Evolutionary conservation across 2,113 vertebrate species (phyloP).

Genomic region (Procapra przewalskii): DNA sequence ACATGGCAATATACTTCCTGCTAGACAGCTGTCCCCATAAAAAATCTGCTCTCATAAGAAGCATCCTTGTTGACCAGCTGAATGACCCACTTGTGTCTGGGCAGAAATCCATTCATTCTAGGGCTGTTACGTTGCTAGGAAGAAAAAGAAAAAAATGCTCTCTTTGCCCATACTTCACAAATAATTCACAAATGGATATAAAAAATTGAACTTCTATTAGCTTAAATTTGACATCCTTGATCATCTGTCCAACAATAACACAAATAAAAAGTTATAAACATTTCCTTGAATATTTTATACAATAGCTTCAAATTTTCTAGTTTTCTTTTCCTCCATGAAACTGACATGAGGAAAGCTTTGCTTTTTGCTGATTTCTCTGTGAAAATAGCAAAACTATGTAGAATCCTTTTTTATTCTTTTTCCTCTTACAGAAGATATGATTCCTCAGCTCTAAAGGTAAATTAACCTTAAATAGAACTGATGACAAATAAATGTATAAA

Average conservation of each 20-base stretch:
- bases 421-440: not conserved
- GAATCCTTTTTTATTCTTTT: not conserved
- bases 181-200: not conserved
- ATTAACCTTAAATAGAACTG: slow-evolving; percentile 45
- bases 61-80: slow-evolving; percentile 62
- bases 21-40: slow-evolving; percentile 57
- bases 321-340: not conserved
- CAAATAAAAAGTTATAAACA: not conserved
- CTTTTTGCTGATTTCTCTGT: not conserved
- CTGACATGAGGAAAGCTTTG: not conserved
- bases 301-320: not conserved
- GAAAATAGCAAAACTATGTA: not conserved
- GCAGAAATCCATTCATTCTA: slow-evolving; percentile 66
- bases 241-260: not conserved
- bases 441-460: slow-evolving; percentile 3
- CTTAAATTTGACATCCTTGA: not conserved
- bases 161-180: slow-evolving; percentile 3
- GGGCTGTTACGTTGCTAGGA: not conserved
- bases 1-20: slow-evolving; percentile 56
- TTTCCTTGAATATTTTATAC: not conserved
- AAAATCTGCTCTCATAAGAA: slow-evolving; percentile 59
- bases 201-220: not conserved
- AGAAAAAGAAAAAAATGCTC: slow-evolving; percentile 6
- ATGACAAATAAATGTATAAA: not conserved
- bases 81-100: slow-evolving; percentile 67